Evolutionary conservation across 2,797 vertebrate genomes (phyloP), one percentile per base, ranked within the genome.

Genomic region (Manis pentadactyla): DNA sequence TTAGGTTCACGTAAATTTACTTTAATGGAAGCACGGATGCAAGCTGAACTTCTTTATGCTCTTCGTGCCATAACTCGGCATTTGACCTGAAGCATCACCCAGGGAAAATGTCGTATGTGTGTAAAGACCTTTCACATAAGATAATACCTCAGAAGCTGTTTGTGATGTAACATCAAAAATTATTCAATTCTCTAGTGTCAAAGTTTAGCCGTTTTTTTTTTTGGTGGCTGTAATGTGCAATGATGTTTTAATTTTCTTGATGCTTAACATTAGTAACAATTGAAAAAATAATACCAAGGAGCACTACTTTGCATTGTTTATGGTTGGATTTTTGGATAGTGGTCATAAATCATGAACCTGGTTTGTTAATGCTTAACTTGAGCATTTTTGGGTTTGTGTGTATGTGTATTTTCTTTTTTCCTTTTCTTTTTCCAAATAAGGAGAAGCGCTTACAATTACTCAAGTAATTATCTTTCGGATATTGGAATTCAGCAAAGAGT

Each of bases 11-110:
- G 99, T 99, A 84, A 99, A 99, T 96, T 98, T 99, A 7, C 99
- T 99, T 51, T 99, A 66, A 99, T 99, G 99, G 99, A 99, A 97
- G 99, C 99, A 17, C 99, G 99, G 68, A 99, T 99, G 99, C 99
- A 99, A 88, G 99, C 99, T 0, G 99, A 99, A 97, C 99, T 99
- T 59, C 99, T 99, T 12, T 99, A 99, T 0, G 99, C 98, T 68
- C 99, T 99, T 83, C 99, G 99, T 87, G 99, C 99, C 97, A 99
- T 99, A 97, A 99, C 99, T 84, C 98, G 98, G 78, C 98, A 99
- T 97, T 96, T 99, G 98, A 99, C 99, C 98, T 99, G 99, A 99
- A 96, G 95, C 87, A 1, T 71, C 89, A 1, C 90, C 90, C 73
- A 94, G 69, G 96, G 90, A 88, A 89, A 86, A 97, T 31, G 82